Base-by-base conservation (phyloP, 2,888 invertebrate genomes). In the Saturnia pavonia region DNA sequence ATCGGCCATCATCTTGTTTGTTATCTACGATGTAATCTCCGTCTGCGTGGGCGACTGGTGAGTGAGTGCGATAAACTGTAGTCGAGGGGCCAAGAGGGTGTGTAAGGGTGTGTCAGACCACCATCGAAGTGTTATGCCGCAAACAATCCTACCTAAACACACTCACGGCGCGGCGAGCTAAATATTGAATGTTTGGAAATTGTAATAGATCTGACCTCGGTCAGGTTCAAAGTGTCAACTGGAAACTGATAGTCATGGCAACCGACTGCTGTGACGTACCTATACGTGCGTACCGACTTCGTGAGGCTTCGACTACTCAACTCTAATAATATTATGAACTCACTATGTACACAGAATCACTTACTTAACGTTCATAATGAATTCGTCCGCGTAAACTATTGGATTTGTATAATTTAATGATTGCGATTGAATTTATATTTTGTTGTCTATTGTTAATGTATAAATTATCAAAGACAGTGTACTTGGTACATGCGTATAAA, bases 1-100 rank as follows among this genome's bases (percentile, higher is more conserved):
- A 57, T 57, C 57, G 57, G 57, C 9, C 25, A 16, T 57, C 57
- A 57, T 57, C 57, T 57, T 57, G 57, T 57, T 57, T 57, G 57
- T 57, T 57, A 57, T 57, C 57, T 57, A 25, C 12, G 25, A 25
- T 57, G 57, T 57, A 57, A 57, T 57, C 22, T 57, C 25, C 25
- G 57, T 57, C 25, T 57, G 57, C 57, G 57, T 57, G 57, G 57
- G 57, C 57, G 22, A 25, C n/a, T n/a, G n/a, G n/a, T n/a, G n/a
- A n/a, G 57, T 12, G 54, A 57, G 11, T 57, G 22, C 54, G 57
- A 57, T 57, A 57, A 57, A 11, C 25, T 22, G 57, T 25, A 2
- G 8, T 57, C 57, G 57, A 22, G 57, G 57, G 57, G 57, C 57
- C 57, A 16, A 16, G 57, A 57, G 22, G 57, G 57, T 57, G 57